Evolutionary conservation across 2,113 vertebrate species (phyloP).

Genomic region (Rhinogobius similis): DNA sequence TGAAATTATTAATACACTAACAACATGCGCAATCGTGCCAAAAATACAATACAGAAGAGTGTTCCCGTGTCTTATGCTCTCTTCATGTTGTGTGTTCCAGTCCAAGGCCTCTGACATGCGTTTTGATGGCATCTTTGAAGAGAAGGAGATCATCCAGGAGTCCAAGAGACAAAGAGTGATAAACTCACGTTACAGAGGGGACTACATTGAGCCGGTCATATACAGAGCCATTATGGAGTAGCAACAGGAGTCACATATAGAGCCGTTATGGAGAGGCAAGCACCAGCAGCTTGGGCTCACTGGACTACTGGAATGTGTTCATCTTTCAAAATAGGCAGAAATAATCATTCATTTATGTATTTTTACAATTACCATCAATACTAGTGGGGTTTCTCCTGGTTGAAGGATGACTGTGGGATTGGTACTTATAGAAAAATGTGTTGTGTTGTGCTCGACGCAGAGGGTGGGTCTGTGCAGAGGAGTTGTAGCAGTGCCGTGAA

Average conservation of each 20-base stretch:
- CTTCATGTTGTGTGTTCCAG: conserved; percentile 64
- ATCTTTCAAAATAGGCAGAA: too few species aligned
- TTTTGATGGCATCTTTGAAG: conserved; percentile 96
- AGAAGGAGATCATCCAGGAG: conserved; percentile 92
- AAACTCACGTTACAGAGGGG: conserved; percentile 96
- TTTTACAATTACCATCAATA: neutral
- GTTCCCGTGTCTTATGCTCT: too few species aligned
- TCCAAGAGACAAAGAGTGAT: conserved; percentile 96
- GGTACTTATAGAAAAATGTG: too few species aligned
- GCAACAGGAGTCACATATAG: conserved; percentile 28
- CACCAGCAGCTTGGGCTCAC: too few species aligned
- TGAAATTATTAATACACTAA: too few species aligned
- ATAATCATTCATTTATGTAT: neutral
- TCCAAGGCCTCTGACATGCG: conserved; percentile 98
- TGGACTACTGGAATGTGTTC: too few species aligned
- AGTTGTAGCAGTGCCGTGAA: conserved; percentile 47
- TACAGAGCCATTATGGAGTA: conserved; percentile 99
- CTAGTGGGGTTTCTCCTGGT: neutral
- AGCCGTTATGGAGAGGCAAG: too few species aligned
- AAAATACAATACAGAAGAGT: too few species aligned
- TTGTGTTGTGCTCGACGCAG: too few species aligned
- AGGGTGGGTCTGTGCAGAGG: too few species aligned
- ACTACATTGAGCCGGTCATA: conserved; percentile 97
- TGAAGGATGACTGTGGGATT: neutral
- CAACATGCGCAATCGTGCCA: too few species aligned